Base-by-base conservation (phyloP, 2,888 invertebrate species). In the Folsomia candida region DNA sequence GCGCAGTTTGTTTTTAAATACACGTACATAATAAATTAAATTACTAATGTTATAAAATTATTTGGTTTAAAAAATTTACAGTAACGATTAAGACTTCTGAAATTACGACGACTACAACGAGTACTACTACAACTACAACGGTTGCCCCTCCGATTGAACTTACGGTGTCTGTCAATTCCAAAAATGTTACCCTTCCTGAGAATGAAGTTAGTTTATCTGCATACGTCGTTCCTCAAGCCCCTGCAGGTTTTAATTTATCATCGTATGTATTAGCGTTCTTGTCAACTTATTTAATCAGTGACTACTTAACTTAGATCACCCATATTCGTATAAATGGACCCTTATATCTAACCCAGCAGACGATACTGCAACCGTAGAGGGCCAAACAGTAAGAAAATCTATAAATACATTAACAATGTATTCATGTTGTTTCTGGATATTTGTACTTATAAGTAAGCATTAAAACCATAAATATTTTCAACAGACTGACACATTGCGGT, bases 311-410 rank as follows among this genome's bases (percentile, higher is more conserved):
- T 26, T 78, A 81, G 88, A 87, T 81, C 89, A 87, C 70, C 90
- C 90, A 81, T 96, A 93, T 82, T 91, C 90, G 81, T 96, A 93
- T 83, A 90, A 90, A 27, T 97, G 96, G 96, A 91, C 89, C 22
- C 85, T 95, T 29, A 87, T 94, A 71, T 89, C 90, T 70, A 91
- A 93, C 81, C 94, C 94, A 0, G 90, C 90, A 77, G 91, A 90
- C n/a, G 88, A 88, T 22, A 89, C 90, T 71, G 89, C 90, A 68
- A 90, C 92, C 85, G 90, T 91, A 72, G 89, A 89, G 82, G 83
- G 82, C n/a, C 92, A 93, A 83, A 93, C 92, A 81, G 54, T 54
- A 54, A 47, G 9, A 47, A n/a, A n/a, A n/a, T n/a, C n/a, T n/a
- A n/a, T n/a, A n/a, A n/a, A n/a, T n/a, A n/a, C n/a, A n/a, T n/a